Conservation (phyloP, 2,888 invertebrate species). For the Gymnocheta viridis region DNA sequence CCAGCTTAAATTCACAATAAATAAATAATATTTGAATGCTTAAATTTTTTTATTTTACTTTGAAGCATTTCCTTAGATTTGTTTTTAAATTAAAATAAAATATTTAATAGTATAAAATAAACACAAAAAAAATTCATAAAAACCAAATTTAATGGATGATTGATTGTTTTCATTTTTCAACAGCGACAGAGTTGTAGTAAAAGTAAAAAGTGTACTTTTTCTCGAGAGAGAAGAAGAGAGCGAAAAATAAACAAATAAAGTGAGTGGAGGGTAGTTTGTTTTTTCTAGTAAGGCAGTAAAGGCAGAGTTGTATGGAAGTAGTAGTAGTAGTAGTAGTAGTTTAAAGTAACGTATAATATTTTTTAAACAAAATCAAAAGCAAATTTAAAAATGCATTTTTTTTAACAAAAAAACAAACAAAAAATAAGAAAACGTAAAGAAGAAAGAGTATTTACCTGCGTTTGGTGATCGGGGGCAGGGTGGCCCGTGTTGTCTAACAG, state of each 20-base stretch:
- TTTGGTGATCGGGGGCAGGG: conserved; percentile 88
- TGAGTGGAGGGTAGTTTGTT: background rate
- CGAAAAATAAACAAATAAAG: conserved; percentile 13
- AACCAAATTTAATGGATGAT: conserved; percentile 38
- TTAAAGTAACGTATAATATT: conserved; percentile 50
- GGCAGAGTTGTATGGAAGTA: conserved; percentile 43
- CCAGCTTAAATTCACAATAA: background rate
- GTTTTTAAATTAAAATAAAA: conserved; percentile 24
- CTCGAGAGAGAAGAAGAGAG: background rate
- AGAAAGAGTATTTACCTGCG: conserved; percentile 85
- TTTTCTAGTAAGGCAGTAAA: conserved; percentile 12
- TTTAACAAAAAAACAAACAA: conserved; percentile 42
- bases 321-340: conserved; percentile 33
- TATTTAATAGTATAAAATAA: conserved; percentile 22
- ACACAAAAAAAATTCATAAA: conserved; percentile 26
- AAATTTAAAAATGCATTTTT: conserved; percentile 60
- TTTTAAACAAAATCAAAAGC: conserved; percentile 52
- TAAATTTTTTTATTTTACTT: background rate
- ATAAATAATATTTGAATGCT: background rate
- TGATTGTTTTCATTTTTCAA: conserved; percentile 28
- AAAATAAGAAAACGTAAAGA: conserved; percentile 75
- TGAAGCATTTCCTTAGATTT: conserved; percentile 8
- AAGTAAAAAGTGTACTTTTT: conserved; percentile 42
- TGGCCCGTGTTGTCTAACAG: conserved; percentile 93
- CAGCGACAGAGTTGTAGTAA: conserved; percentile 54